Evolutionary conservation across 2,797 vertebrate genomes (phyloP), one percentile per base, ranked within the genome.

Genomic region (Ptychobarbus kaznakovi): DNA sequence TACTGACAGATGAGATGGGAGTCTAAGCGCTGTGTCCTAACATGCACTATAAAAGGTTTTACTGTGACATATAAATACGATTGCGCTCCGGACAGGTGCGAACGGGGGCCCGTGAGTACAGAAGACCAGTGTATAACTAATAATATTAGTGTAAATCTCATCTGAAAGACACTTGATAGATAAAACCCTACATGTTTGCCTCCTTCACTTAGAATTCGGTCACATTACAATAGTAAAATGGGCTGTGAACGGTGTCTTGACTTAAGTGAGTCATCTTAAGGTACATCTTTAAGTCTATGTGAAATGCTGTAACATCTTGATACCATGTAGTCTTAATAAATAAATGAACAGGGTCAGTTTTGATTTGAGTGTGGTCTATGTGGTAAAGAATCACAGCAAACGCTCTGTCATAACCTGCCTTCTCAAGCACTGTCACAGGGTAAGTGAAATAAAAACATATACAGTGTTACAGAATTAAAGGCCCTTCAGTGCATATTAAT

Each of bases 1-100:
- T 35, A 77, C 28, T 85, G 80, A 63, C 69, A 66, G 46, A 85
- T 83, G 69, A 86, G 46, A 32, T 16, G 22, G 56, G 20, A 44
- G 32, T 32, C 61, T 82, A 49, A 38, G 58, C 2, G 12, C 13
- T 8, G 49, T 83, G 81, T 42, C 61, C 81, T 78, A 28, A 78
- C 12, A 2, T 28, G 40, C 70, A 49, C 80, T 78, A 13, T 51
- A 76, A 15, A 56, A 66, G 72, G 49, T 44, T 51, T 75, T 61
- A 82, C 53, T 74, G 81, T 3, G 13, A 44, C 81, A 66, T 20
- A 78, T 20, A 84, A 58, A 77, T 32, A 84, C n/a, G 61, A 53
- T 9, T 69, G 63, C 0, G 20, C 40, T 82, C 3, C 9, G 20
- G 69, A 75, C 81, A 74, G 81, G 70, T 49, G 81, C 0, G 69